Base-by-base conservation (phyloP, 1,140 invertebrate genomes). In the Belonocnema kinseyi region DNA sequence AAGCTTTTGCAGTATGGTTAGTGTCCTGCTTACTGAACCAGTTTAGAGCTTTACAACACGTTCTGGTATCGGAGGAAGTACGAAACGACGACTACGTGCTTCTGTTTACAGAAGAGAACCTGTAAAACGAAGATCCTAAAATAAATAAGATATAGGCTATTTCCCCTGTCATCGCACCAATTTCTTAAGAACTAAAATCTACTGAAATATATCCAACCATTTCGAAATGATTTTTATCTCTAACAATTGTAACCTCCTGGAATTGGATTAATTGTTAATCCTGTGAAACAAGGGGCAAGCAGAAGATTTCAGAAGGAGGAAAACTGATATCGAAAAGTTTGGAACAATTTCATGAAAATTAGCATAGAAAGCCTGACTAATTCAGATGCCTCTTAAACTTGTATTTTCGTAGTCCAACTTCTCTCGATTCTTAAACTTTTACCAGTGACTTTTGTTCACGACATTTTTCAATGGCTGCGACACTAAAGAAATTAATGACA, bases 31-130 rank as follows among this genome's bases (percentile, higher is more conserved):
- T 66, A n/a, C 26, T 40, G 61, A 40, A 66, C 33, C 26, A 33
- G 26, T 66, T 66, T 46, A 66, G 61, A 33, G 13, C 61, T 66
- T 66, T 66, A 66, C 21, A 66, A 66, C 58, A 66, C 33, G 61
- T 46, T 66, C 26, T 19, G n/a, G 53, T 54, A 10, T 54, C 53
- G 12, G 33, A 12, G 19, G 40, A 33, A 33, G 61, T 66, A 66
- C 40, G 61, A 66, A 66, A 66, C 46, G 61, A 66, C 1, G 17
- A 33, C 19, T 33, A 58, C 56, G 56, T 58, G 56, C 11, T 54
- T 54, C 3, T 21, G 2, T 12, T 58, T 11, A 0, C 12, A 58
- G 56, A 46, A 46, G 40, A 46, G 40, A 46, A 46, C 5, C 6
- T 11, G 7, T 11, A 46, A 46, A 46, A 11, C 40, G 40, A 46